Evolutionary conservation across 92 coral and sea anemone genomes (phyloP), one percentile per base, ranked within the genome.

Genomic region (Epizoanthus stellaris): DNA sequence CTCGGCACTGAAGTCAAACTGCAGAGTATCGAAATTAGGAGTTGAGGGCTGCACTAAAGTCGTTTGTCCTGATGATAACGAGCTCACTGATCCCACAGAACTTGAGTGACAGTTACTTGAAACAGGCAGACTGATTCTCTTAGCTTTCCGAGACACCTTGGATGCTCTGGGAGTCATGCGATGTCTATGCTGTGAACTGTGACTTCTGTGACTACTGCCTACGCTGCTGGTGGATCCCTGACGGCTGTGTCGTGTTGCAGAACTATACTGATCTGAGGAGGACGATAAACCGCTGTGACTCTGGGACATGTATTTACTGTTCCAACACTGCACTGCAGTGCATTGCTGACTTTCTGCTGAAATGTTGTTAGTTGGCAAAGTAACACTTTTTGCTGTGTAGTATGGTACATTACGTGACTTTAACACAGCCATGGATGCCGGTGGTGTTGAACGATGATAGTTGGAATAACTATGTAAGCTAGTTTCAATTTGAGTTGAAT

Each of bases 41-140:
- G 98, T 95, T 5, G 98, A 91, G 2, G 98, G 94, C n/a, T 91
- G 85, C 5, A 96, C 85, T 21, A 89, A 85, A 9, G 99, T 97
- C 20, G 86, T 94, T n/a, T 91, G 98, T 40, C 99, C 99, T 13
- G 99, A 97, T 11, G 99, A 97, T 4, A 85, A 64, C 8, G 99
- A 95, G 73, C 97, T 86, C 59, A 90, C 70, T 15, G 99, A 93
- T 21, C 89, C 85, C 9, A 84, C 86, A n/a, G 95, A 92, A 30
- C 92, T 87, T 45, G 92, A 89, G 16, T 94, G 87, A 60, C 91
- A 87, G 75, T 96, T 90, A 0, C 84, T 88, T 23, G 98, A 88
- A 49, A 91, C 83, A 6, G 98, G 95, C 19, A 88, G 75, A 70
- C 95, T 92, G 38, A 97, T 85, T 21, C 98, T 90, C 70, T 92